These are phyloP conservation scores for Trogon surrucura DNA, from an alignment of 2,113 vertebrate species.

Conservation along the genomic window DNA sequence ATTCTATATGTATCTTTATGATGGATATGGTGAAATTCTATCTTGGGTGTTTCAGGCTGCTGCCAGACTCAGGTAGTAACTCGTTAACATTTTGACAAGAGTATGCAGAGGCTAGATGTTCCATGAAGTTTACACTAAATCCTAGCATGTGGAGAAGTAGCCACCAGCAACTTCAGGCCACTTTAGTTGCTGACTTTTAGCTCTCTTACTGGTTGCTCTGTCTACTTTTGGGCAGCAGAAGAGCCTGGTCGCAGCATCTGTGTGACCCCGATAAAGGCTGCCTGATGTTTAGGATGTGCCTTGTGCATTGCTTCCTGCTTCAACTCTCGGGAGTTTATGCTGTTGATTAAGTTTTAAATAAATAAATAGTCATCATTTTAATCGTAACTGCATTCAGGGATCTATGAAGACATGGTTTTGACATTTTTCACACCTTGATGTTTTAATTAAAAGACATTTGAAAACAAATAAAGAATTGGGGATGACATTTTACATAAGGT, in stretches of 20 bases:
- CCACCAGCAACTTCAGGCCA: neutral
- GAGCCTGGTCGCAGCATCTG: neutral
- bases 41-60: neutral
- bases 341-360: neutral
- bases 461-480: slow-evolving; percentile 42
- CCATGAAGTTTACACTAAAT: neutral
- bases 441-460: slow-evolving; percentile 57
- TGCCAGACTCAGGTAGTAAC: neutral
- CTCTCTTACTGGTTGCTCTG: neutral
- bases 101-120: neutral
- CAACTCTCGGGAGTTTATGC: neutral
- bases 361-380: slow-evolving; percentile 14
- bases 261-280: neutral
- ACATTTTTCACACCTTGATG: slow-evolving; percentile 22
- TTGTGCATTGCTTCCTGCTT: neutral
- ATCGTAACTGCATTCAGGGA: neutral
- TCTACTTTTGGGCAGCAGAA: neutral
- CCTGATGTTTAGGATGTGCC: neutral
- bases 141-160: neutral
- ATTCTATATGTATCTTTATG: neutral
- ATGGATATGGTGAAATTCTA: neutral
- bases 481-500: slow-evolving; percentile 27
- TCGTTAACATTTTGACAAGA: neutral
- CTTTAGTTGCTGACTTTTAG: neutral
- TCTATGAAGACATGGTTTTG: slow-evolving; percentile 12